Evolutionary conservation across 23 tunicate species (phyloP), one percentile per base, ranked within the genome.

Genomic region (Corella eumyota): DNA sequence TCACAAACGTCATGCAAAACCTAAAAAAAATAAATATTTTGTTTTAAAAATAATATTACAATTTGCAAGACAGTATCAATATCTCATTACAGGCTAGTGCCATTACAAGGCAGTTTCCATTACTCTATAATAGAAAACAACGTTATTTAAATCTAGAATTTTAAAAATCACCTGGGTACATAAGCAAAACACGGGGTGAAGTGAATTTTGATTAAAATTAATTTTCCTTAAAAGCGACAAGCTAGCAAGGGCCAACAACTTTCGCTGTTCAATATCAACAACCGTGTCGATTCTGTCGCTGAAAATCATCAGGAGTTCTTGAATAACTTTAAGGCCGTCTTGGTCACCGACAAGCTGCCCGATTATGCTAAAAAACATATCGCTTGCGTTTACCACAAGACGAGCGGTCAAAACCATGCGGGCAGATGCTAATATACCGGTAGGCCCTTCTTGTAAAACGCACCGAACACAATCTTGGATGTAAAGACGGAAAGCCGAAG

Each of bases 1-100:
- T 77, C 85, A 51, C 85, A 77, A 3, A 77, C 85, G 48, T 77
- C 85, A 46, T 77, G 61, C 61, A 77, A n/a, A 17, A 77, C 67
- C 68, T 77, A 63, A 17, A 55, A 44, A 11, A 44, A 13, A 44
- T 11, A 44, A 44, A 11, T 11, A 44, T 44, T 11, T 11, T 44
- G 15, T 44, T 44, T 11, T n/a, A n/a, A n/a, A n/a, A n/a, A n/a
- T n/a, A n/a, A n/a, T n/a, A n/a, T n/a, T n/a, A n/a, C n/a, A n/a
- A n/a, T n/a, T n/a, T n/a, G n/a, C n/a, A n/a, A n/a, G n/a, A n/a
- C n/a, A n/a, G n/a, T n/a, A n/a, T n/a, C n/a, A n/a, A n/a, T n/a
- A n/a, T n/a, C n/a, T n/a, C n/a, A n/a, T n/a, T n/a, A n/a, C n/a
- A n/a, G n/a, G n/a, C n/a, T n/a, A n/a, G n/a, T n/a, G n/a, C n/a